Percentiles rank a stretch among this genome's conserved stretches.
phyloP scores from a whole-genome alignment of 2,797 vertebrate species.

The Gambusia yucatana region DNA sequence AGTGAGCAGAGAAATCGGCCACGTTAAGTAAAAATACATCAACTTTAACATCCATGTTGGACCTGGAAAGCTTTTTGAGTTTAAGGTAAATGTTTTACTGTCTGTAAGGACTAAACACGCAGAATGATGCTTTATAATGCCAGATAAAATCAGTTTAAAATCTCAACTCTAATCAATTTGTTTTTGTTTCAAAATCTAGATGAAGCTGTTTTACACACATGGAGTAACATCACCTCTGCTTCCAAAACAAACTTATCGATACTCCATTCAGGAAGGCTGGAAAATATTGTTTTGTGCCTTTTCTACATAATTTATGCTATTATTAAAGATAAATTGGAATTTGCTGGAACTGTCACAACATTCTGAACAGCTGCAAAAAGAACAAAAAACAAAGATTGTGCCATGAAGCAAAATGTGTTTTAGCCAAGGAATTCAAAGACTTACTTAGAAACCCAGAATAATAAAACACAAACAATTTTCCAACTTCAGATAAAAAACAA shows the following conservation, averaged over 20 bases:
- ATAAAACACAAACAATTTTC: not conserved
- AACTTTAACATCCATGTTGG: too few relatives aligned
- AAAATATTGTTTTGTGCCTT: not conserved
- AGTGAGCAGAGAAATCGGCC: not conserved
- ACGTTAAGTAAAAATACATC: too few relatives aligned
- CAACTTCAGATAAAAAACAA: not conserved
- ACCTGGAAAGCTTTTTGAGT: too few relatives aligned
- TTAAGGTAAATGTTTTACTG: too few relatives aligned
- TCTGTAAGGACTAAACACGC: too few relatives aligned
- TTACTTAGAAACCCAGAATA: not conserved
- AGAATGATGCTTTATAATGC: too few relatives aligned
- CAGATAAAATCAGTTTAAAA: not conserved
- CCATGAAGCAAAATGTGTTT: not conserved
- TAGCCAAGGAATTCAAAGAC: not conserved
- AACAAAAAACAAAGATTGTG: not conserved
- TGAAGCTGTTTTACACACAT: not conserved
- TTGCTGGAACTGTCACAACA: not conserved
- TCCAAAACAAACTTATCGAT: not conserved
- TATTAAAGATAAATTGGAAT: not conserved
- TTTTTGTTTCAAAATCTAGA: not conserved
- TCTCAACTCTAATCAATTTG: not conserved
- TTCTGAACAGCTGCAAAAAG: not conserved
- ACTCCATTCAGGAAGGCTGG: not conserved
- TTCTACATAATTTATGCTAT: not conserved
- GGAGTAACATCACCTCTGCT: not conserved